Evolutionary conservation across 2,888 invertebrate genomes (phyloP).

Genomic region (Odontomyia ornata): DNA sequence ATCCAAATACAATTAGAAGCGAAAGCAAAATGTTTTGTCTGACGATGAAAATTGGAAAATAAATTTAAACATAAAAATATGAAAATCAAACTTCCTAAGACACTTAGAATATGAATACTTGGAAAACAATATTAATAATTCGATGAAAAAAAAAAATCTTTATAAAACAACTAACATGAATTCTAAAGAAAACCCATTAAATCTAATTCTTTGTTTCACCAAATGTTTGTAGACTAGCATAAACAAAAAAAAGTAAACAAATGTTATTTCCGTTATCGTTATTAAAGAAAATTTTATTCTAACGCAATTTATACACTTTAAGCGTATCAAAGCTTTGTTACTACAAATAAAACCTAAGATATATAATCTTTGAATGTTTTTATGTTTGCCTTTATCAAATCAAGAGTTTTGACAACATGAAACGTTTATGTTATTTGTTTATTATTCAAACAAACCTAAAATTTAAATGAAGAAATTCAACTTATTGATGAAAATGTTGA

Average conservation of each 20-base stretch:
- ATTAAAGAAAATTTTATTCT: constrained; percentile 6
- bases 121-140: neutral
- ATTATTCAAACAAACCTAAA: neutral
- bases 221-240: neutral
- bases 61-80: neutral
- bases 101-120: neutral
- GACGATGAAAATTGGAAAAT: neutral
- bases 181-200: neutral
- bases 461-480: neutral
- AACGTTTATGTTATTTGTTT: neutral
- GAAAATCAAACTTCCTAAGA: constrained; percentile 5
- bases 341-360: neutral
- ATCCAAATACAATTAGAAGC: neutral
- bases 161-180: neutral
- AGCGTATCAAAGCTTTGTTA: constrained; percentile 3
- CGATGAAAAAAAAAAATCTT: neutral
- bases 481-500: neutral
- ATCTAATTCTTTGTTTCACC: neutral
- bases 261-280: constrained; percentile 10
- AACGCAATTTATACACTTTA: constrained; percentile 2
- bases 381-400: constrained; percentile 4
- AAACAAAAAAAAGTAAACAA: neutral
- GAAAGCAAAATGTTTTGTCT: neutral
- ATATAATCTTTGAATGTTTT: constrained; percentile 8
- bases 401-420: neutral